phyloP scores from a whole-genome alignment of 2,888 invertebrate genomes.

The Erebia epiphron region DNA sequence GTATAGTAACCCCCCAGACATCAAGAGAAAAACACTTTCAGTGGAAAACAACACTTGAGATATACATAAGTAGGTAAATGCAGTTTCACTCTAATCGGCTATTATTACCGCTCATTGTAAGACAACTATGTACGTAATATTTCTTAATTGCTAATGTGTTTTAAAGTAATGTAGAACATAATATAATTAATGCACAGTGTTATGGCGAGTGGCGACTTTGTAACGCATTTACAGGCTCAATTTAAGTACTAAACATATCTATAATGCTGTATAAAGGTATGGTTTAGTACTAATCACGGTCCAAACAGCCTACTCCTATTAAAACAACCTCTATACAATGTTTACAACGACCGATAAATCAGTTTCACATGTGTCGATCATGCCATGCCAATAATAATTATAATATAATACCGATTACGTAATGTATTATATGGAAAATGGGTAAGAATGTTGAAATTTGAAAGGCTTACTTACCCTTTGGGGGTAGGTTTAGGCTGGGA shows the following conservation, averaged over 20 bases:
- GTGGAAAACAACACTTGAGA: constrained; percentile 8
- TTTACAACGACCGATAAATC: constrained; percentile 26
- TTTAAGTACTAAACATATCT: constrained; percentile 2
- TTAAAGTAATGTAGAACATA: constrained; percentile 2
- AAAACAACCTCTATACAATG: constrained; percentile 33
- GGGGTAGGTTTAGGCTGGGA: constrained; percentile 32
- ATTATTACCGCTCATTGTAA: neutral
- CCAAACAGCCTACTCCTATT: constrained; percentile 31
- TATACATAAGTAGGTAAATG: constrained; percentile 6
- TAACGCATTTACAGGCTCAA: neutral
- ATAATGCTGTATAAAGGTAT: neutral
- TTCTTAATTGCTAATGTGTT: constrained; percentile 18
- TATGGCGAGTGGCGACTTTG: neutral
- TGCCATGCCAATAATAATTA: constrained; percentile 25
- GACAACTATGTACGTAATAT: constrained; percentile 5
- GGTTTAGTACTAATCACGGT: constrained; percentile 1
- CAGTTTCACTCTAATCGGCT: neutral
- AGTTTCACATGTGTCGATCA: constrained; percentile 26
- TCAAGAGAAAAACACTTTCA: constrained; percentile 14
- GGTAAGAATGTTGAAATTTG: neutral
- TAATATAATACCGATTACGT: constrained; percentile 12
- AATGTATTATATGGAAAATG: neutral
- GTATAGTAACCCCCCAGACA: neutral
- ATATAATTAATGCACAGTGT: neutral
- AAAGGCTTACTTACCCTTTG: constrained; percentile 38